Conservation (phyloP, 2,113 vertebrate species). For the Ptyas mucosa region DNA sequence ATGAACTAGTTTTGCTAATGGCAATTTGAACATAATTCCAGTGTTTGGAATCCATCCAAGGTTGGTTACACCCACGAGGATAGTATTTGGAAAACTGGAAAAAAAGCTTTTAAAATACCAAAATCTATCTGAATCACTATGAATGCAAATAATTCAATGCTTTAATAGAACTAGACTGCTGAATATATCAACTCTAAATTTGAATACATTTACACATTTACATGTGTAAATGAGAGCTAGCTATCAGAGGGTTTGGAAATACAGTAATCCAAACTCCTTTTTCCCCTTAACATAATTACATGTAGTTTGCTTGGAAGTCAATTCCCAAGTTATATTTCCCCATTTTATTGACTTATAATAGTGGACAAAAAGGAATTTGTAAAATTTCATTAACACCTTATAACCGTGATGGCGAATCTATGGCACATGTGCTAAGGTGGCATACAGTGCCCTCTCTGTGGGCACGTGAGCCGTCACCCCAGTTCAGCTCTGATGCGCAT, state of each 20-base stretch:
- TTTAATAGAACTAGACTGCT: background rate
- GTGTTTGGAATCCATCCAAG: background rate
- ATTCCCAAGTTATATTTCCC: background rate
- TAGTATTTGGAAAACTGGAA: background rate
- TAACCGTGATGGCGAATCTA: background rate
- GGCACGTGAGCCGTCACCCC: too few relatives aligned
- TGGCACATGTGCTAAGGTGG: too few relatives aligned
- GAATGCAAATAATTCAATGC: background rate
- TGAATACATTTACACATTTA: background rate
- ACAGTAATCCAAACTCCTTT: background rate
- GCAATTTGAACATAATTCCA: background rate
- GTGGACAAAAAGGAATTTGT: background rate
- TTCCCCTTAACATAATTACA: background rate
- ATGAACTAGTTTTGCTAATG: background rate
- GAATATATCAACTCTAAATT: background rate
- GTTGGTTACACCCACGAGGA: background rate
- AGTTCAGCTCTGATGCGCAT: too few relatives aligned
- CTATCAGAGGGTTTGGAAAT: background rate
- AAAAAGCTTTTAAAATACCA: background rate
- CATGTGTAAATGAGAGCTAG: background rate
- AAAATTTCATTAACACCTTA: background rate
- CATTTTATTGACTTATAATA: background rate
- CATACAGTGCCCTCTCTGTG: too few relatives aligned
- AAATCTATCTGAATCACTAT: background rate
- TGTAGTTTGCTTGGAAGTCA: background rate